Conservation (phyloP, 2,113 vertebrate species). For the Heliornis fulica region DNA sequence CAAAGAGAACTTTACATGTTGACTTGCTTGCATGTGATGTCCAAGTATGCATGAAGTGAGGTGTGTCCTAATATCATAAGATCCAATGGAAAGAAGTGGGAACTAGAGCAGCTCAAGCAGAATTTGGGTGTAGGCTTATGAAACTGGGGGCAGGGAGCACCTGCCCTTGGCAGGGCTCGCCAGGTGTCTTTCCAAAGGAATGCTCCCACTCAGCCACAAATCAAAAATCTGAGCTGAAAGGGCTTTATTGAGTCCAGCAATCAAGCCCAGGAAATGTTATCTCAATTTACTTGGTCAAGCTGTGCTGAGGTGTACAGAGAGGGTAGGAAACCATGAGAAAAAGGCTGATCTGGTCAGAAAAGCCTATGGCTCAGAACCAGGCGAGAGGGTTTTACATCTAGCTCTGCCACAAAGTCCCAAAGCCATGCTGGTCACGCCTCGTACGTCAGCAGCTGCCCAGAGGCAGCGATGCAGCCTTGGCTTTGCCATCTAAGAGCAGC, state of each 20-base stretch:
- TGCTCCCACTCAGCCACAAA: accelerated
- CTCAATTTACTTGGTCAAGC: neutral
- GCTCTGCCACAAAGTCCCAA: neutral
- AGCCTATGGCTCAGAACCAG: neutral
- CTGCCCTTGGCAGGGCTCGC: neutral
- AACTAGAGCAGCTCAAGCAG: neutral
- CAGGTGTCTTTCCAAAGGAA: neutral
- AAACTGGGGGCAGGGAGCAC: neutral
- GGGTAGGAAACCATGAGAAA: neutral
- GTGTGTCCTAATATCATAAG: neutral
- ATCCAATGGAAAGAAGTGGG: neutral
- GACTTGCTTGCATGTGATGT: neutral
- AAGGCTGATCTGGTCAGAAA: neutral
- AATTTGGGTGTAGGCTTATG: neutral
- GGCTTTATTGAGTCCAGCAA: neutral
- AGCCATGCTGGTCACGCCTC: accelerated
- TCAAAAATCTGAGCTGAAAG: neutral
- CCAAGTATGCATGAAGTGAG: neutral
- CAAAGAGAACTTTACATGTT: neutral
- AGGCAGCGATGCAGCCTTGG: neutral
- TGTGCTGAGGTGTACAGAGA: neutral
- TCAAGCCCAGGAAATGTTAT: neutral
- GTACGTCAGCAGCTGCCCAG: neutral
- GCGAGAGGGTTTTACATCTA: neutral
- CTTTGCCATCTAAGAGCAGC: neutral